A percentile compares a stretch with the other conserved stretches of the same genome.
phyloP scores from a whole-genome alignment of 2,888 invertebrate genomes.

The Diploptera punctata region DNA sequence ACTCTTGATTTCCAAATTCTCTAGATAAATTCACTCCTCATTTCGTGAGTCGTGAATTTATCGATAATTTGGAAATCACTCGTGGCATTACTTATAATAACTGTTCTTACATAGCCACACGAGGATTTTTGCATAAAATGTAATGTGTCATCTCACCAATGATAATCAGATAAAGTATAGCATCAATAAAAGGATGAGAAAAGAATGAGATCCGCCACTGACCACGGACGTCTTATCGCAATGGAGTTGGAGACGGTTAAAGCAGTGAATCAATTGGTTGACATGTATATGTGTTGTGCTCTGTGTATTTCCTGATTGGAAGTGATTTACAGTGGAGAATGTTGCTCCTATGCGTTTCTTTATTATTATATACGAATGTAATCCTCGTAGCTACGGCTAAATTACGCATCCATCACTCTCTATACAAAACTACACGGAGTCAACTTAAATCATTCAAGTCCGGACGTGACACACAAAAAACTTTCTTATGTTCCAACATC shows the following conservation, averaged over 20 bases:
- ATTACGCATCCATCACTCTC: slow-evolving; percentile 34
- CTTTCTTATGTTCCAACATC: background rate
- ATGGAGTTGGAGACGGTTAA: slow-evolving; percentile 36
- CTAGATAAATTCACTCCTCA: no score
- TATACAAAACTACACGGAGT: slow-evolving; percentile 10
- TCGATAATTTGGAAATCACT: no score
- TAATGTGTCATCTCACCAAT: no score
- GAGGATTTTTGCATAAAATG: no score
- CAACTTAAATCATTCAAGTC: slow-evolving; percentile 18
- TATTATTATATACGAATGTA: slow-evolving; percentile 29
- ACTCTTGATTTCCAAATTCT: no score
- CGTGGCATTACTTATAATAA: no score
- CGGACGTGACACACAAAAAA: slow-evolving; percentile 1
- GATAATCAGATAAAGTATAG: no score
- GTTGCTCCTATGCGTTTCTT: background rate
- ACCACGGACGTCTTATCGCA: background rate
- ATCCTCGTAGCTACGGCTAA: slow-evolving; percentile 27
- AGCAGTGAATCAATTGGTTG: slow-evolving; percentile 41
- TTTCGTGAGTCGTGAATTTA: no score
- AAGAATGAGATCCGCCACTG: slow-evolving; percentile 4
- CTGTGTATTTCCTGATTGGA: slow-evolving; percentile 38
- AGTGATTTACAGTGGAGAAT: slow-evolving; percentile 36
- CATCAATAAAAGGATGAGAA: no score
- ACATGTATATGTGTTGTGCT: slow-evolving; percentile 33
- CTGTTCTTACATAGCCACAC: no score